Base-by-base conservation (phyloP, 2,113 vertebrate genomes). In the Sorex fumeus region DNA sequence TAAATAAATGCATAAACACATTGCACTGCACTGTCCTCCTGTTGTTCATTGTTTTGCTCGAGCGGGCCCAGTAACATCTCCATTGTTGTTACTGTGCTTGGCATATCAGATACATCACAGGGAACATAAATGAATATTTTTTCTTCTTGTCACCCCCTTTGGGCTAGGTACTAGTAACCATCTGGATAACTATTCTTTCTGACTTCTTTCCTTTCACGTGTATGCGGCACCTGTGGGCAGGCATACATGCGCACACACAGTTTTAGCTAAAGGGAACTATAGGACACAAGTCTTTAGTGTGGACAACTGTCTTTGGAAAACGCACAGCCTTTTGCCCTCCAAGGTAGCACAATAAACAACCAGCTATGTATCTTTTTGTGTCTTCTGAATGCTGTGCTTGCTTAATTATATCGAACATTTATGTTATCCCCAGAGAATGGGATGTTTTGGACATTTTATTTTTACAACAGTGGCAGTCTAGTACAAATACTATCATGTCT, bases 391-490 rank as follows among this genome's bases (percentile, higher is more conserved):
- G 57, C 50, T 43, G 36, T 27, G 30, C 34, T 77, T 88, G 18
- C 40, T n/a, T 69, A 76, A 62, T 75, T 82, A 53, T n/a, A 66
- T 16, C 47, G 34, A 87, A 66, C 9, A 79, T 79, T 82, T 82
- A 50, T 43, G 32, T 75, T 83, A 30, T n/a, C 92, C 5, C 77
- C 12, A 60, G 27, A 47, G 23, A 64, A 66, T 19, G 13, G 21
- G 50, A 18, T 77, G 43, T 53, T 95, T 77, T 67, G 23, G 6
- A 88, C 50, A 71, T 90, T 95, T 66, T 27, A 40, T 82, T 93
- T 53, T 78, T 53, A 62, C 12, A 88, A 62, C 45, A 36, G 43
- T 47, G 50, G 28, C 43, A 32, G 50, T 27, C 62, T 62, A 57
- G 32, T 60, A 64, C 75, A 30, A 27, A 11, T 47, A 19, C 57